phyloP scores from a whole-genome alignment of 2,797 vertebrate species.

The Sylvia borin region DNA sequence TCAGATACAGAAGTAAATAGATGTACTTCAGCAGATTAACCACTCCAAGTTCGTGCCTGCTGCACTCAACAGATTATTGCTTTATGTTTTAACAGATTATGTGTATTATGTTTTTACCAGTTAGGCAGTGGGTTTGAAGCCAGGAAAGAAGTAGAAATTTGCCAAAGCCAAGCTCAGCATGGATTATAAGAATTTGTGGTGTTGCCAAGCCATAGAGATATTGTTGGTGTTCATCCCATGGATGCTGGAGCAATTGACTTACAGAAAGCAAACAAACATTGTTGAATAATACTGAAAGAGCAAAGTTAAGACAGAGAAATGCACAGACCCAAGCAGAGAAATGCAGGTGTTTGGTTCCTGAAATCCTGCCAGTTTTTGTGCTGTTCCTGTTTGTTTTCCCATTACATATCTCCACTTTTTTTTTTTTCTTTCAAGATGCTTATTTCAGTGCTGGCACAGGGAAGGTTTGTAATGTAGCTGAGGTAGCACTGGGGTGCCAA shows the following conservation, averaged over 20 bases:
- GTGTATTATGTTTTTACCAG: slow-evolving; percentile 14
- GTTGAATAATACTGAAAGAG: background rate
- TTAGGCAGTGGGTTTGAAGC: background rate
- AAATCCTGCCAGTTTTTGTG: background rate
- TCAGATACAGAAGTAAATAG: slow-evolving; percentile 32
- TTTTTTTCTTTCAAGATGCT: background rate
- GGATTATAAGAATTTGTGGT: background rate
- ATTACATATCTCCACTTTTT: background rate
- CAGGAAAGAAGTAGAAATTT: slow-evolving; percentile 22
- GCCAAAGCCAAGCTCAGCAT: slow-evolving; percentile 9
- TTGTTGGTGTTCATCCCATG: background rate
- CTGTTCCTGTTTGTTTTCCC: background rate
- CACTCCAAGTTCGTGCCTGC: background rate
- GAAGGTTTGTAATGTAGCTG: background rate
- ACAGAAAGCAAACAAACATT: background rate
- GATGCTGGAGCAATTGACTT: background rate
- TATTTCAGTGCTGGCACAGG: background rate
- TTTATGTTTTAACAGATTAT: slow-evolving; percentile 43
- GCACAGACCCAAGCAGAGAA: background rate
- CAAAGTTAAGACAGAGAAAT: background rate
- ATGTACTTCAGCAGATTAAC: slow-evolving; percentile 41
- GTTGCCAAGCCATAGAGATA: background rate
- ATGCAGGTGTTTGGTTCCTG: background rate
- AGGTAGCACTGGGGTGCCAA: background rate
- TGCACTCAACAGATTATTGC: slow-evolving; percentile 1